Percentiles rank a stretch among this genome's conserved stretches.
phyloP scores from a whole-genome alignment of 2,113 vertebrate genomes.

The Onychostoma macrolepis region DNA sequence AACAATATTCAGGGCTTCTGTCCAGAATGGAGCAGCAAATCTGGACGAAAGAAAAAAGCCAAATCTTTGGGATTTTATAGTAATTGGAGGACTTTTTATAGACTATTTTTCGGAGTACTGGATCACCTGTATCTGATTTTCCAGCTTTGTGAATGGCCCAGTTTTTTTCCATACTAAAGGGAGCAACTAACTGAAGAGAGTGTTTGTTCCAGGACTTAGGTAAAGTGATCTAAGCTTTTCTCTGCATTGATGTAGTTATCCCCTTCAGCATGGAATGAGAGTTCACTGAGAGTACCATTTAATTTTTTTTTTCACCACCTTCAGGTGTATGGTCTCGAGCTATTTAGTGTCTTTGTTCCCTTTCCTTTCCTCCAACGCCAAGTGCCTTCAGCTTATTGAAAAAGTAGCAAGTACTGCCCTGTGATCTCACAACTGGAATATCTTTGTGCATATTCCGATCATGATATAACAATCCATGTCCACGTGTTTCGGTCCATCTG shows the following conservation, averaged over 20 bases:
- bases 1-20: slow-evolving; percentile 72
- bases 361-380: slow-evolving; percentile 30
- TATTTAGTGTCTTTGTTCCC: slow-evolving; percentile 29
- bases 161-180: slow-evolving; percentile 52
- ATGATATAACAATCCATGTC: slow-evolving; percentile 71
- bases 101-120: slow-evolving; percentile 67
- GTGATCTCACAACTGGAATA: slow-evolving; percentile 74
- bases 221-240: slow-evolving; percentile 66
- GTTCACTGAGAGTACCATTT: slow-evolving; percentile 40
- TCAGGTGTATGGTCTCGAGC: slow-evolving; percentile 35
- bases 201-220: slow-evolving; percentile 61
- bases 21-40: slow-evolving; percentile 69
- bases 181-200: slow-evolving; percentile 58
- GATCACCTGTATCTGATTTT: slow-evolving; percentile 67
- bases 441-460: slow-evolving; percentile 68
- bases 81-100: slow-evolving; percentile 57
- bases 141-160: slow-evolving; percentile 57
- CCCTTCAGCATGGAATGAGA: slow-evolving; percentile 45
- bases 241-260: slow-evolving; percentile 49
- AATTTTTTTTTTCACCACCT: slow-evolving; percentile 12
- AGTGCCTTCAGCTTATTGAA: slow-evolving; percentile 64
- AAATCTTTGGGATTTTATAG: slow-evolving; percentile 72
- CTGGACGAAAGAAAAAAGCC: slow-evolving; percentile 65
- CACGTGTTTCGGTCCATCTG: slow-evolving; percentile 60
- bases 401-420: slow-evolving; percentile 63